Evolutionary conservation across 37 sponge, comb jelly and placozoan species (phyloP), one percentile per base, ranked within the genome.

Genomic region (Beroe forskalii): DNA sequence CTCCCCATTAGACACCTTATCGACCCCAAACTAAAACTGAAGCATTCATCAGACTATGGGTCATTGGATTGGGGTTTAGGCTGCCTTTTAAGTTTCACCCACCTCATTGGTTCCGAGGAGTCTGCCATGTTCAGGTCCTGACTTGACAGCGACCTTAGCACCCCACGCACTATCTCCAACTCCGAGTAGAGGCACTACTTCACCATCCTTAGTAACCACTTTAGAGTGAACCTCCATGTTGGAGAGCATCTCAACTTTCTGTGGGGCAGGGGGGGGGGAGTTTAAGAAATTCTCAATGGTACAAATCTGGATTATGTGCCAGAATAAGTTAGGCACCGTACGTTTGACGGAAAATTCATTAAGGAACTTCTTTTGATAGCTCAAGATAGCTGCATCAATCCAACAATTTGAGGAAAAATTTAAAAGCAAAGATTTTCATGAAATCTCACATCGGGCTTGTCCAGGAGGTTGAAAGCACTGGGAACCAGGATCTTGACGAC

Each of bases 71-170:
- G n/a, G n/a, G n/a, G n/a, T n/a, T n/a, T n/a, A n/a, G n/a, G n/a
- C n/a, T n/a, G n/a, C n/a, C n/a, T n/a, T n/a, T n/a, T n/a, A n/a
- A n/a, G n/a, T n/a, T n/a, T n/a, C n/a, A n/a, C n/a, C n/a, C 27
- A 63, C 72, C 86, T 80, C 30, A 28, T 80, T 44, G 9, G 86
- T 80, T 80, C 86, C 86, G 55, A 80, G 86, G n/a, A 80, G 8
- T 27, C 86, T 2, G 4, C 86, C 86, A 43, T 80, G 2, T 22
- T 41, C 35, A 6, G 86, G 86, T n/a, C 86, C 86, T 19, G 28
- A 9, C 23, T 23, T 24, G 12, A 80, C 3, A 3, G 20, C 25
- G 0, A 80, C 86, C 8, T 32, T 14, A 38, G 86, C 86, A 3
- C 48, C 42, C 86, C 86, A 80, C 55, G 28, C 42, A 8, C 35